Base-by-base conservation (phyloP, 2,888 invertebrate genomes). In the Pseudococcus viburni region DNA sequence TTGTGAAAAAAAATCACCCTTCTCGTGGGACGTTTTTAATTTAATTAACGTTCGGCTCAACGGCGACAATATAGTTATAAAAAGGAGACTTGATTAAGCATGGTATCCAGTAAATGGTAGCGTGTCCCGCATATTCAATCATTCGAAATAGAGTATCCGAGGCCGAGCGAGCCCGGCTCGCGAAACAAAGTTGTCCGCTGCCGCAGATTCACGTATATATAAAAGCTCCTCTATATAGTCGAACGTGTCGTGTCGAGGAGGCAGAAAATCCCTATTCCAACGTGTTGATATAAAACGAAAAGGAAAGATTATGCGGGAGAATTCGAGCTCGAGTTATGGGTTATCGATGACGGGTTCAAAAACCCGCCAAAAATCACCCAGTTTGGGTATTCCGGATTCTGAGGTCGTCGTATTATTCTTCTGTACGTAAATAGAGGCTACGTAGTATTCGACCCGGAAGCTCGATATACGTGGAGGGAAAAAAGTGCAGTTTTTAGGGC, bases 31-130 rank as follows among this genome's bases (percentile, higher is more conserved):
- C 73, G 33, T 73, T 73, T 73, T 73, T 73, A 73, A 73, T 73
- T 73, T 73, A 73, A 73, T 73, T 73, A 73, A 73, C 73, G 73
- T 33, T 73, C 73, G 73, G 73, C 73, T 73, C 73, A 19, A 73
- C 33, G 73, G 73, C 73, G 73, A 73, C 73, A 33, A 73, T 73
- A 73, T 33, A 17, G 73, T 73, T 33, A 73, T 73, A 73, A 73
- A 73, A 73, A 73, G 42, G 19, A 64, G 73, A 73, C 73, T 73
- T 73, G 73, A 73, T 73, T 73, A 73, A 73, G 73, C 73, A 64
- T 64, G 64, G 73, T 73, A 73, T 73, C 33, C 15, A 73, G 73
- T 33, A 73, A 73, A 73, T 73, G 33, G 73, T 33, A 33, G 73
- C 73, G 33, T 33, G 73, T 33, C 73, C 73, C 73, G 73, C 73